phyloP scores from a whole-genome alignment of 1,140 invertebrate species.

The Planococcus citri region DNA sequence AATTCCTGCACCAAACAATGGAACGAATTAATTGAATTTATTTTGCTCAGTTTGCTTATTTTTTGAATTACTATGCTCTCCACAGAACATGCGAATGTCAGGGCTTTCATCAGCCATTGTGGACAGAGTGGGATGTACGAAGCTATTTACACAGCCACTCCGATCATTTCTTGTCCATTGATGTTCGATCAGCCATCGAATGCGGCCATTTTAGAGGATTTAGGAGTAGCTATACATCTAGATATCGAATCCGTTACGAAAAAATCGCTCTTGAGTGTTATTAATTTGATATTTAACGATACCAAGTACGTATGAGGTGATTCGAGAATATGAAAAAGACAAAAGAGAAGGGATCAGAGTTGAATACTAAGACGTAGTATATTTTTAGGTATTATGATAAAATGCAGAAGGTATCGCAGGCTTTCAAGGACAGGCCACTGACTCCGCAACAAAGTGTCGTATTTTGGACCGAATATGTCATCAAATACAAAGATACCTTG shows the following conservation, averaged over 20 bases:
- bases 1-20: background rate
- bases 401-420: slow-evolving; percentile 11
- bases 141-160: slow-evolving; percentile 36
- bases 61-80: background rate
- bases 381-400: slow-evolving; percentile 24
- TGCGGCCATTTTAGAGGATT: background rate
- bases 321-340: too few relatives aligned
- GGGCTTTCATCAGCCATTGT: slow-evolving; percentile 31
- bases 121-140: slow-evolving; percentile 38
- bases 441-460: slow-evolving; percentile 34
- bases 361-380: too few relatives aligned
- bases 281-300: background rate
- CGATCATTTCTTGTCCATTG: slow-evolving; percentile 38
- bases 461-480: slow-evolving; percentile 44
- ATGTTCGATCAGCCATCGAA: slow-evolving; percentile 33
- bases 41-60: too few relatives aligned
- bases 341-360: too few relatives aligned
- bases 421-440: slow-evolving; percentile 35
- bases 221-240: background rate
- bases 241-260: background rate
- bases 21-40: too few relatives aligned
- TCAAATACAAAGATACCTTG: slow-evolving; percentile 39
- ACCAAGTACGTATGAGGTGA: background rate
- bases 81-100: slow-evolving; percentile 10
- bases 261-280: background rate